Evolutionary conservation across 2,888 invertebrate species (phyloP).

Genomic region (Oligia latruncula): DNA sequence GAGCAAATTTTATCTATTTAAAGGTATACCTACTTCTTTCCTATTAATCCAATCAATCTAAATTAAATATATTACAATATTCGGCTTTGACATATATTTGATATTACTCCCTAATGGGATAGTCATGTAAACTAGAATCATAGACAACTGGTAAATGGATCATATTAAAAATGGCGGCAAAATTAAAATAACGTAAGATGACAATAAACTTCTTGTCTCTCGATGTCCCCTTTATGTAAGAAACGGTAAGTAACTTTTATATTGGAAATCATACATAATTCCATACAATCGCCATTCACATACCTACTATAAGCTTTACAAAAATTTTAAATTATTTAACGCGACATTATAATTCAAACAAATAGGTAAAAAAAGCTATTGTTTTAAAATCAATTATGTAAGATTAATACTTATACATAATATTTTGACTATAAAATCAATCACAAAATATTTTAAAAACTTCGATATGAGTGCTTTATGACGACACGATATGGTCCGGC

Average conservation of each 20-base stretch:
- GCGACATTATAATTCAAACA: not conserved
- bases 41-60: slow-evolving; percentile 28
- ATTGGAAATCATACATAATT: slow-evolving; percentile 35
- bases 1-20: slow-evolving; percentile 36
- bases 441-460: slow-evolving; percentile 22
- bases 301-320: slow-evolving; percentile 1
- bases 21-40: slow-evolving; percentile 30
- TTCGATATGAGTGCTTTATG: slow-evolving; percentile 21
- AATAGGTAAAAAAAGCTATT: not conserved
- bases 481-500: not conserved
- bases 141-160: slow-evolving; percentile 20
- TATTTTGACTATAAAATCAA: slow-evolving; percentile 26
- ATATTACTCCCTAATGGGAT: slow-evolving; percentile 22
- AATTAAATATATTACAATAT: slow-evolving; percentile 39
- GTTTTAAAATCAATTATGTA: slow-evolving; percentile 10
- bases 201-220: slow-evolving; percentile 71
- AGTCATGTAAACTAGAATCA: slow-evolving; percentile 22
- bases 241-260: slow-evolving; percentile 48
- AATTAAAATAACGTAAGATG: slow-evolving; percentile 56
- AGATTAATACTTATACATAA: not conserved
- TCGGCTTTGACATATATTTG: slow-evolving; percentile 39
- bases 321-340: not conserved
- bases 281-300: slow-evolving; percentile 32
- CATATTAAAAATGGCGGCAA: slow-evolving; percentile 23
- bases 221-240: slow-evolving; percentile 50